A percentile compares a stretch with the other conserved stretches of the same genome.
Conservation (phyloP, 2,888 invertebrate species). For the Pyrrhosoma nymphula region DNA sequence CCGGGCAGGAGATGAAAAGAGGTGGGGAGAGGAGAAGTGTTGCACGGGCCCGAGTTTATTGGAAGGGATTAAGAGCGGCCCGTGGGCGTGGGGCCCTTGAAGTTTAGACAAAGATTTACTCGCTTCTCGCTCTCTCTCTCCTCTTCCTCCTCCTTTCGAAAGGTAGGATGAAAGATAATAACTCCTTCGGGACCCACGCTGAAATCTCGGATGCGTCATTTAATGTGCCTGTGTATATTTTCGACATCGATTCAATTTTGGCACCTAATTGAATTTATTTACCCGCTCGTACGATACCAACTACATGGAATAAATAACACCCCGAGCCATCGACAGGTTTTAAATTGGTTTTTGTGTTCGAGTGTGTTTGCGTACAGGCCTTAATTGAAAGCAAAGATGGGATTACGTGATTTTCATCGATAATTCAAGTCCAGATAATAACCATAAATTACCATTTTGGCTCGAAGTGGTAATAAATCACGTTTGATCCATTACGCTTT, state of each 20-base stretch:
- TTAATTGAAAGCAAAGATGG: constrained; percentile 31
- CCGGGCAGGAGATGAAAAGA: background rate
- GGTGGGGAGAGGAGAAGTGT: background rate
- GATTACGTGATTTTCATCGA: background rate
- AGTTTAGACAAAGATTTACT: constrained; percentile 27
- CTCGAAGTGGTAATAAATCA: background rate
- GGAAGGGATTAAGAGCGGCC: background rate
- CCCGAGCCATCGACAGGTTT: constrained; percentile 29
- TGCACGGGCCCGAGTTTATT: background rate
- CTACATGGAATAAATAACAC: background rate
- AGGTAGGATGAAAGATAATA: background rate
- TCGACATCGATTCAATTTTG: constrained; percentile 30
- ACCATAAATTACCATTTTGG: background rate
- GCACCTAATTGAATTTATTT: constrained; percentile 31
- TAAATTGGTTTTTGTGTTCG: constrained; percentile 9
- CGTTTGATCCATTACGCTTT: background rate
- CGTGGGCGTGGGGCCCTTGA: background rate
- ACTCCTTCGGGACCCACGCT: background rate
- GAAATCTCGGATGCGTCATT: constrained; percentile 27
- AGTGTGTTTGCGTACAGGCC: background rate
- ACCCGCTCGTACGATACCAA: background rate
- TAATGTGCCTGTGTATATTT: constrained; percentile 26
- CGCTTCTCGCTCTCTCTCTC: background rate
- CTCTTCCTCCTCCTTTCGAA: background rate
- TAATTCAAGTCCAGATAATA: background rate